Conservation (phyloP, 2,797 vertebrate genomes). For the Pseudochirops corinnae region DNA sequence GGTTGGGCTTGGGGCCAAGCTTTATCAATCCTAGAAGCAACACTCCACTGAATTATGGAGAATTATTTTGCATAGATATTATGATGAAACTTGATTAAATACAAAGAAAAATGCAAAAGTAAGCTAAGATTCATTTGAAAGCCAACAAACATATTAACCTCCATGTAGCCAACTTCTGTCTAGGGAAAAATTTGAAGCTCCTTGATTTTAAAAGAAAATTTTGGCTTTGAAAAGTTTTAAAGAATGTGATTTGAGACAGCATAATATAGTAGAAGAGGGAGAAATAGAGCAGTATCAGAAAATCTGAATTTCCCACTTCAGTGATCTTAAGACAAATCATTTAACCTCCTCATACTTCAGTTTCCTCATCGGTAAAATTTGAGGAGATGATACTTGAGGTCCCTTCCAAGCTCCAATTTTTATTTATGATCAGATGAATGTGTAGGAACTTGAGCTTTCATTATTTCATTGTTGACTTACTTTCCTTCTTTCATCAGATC, state of each 20-base stretch:
- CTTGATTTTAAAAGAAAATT: not conserved
- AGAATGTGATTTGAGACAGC: not conserved
- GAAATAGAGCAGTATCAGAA: not conserved
- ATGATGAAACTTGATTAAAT: constrained; percentile 1
- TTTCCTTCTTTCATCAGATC: constrained; percentile 26
- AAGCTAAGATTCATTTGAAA: not conserved
- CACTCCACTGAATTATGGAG: constrained; percentile 29
- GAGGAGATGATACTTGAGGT: not conserved
- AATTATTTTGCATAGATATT: constrained; percentile 29
- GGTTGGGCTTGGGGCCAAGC: constrained; percentile 2
- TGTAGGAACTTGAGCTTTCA: constrained; percentile 39
- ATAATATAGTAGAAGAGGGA: not conserved
- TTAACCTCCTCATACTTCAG: not conserved
- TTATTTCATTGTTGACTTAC: constrained; percentile 40
- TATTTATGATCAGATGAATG: not conserved
- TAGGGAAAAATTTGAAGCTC: not conserved
- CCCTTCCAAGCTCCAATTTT: constrained; percentile 19
- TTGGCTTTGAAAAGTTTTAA: not conserved
- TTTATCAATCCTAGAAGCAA: constrained; percentile 32
- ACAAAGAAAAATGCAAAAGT: not conserved
- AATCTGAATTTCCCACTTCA: not conserved
- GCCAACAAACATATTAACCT: not conserved
- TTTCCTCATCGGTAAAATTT: not conserved
- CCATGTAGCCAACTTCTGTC: not conserved
- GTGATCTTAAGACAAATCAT: not conserved